Conservation (phyloP, 2,888 invertebrate species). For the Drosophila mulleri region DNA sequence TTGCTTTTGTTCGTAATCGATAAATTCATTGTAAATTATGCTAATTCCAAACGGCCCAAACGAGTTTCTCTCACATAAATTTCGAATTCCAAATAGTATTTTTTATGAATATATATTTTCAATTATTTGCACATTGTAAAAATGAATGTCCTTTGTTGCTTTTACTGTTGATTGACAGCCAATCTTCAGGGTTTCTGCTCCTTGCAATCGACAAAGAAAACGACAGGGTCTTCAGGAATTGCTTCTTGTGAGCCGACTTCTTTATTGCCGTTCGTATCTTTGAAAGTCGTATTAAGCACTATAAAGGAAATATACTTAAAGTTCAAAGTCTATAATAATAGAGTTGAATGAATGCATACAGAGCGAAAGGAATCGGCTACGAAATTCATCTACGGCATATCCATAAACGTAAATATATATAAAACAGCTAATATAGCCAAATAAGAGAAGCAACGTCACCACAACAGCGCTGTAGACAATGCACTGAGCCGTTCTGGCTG, state of each 20-base stretch:
- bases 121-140: neutral
- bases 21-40: neutral
- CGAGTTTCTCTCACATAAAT: neutral
- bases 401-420: neutral
- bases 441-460: constrained; percentile 11
- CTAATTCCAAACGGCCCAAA: neutral
- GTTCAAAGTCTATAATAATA: neutral
- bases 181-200: neutral
- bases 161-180: neutral
- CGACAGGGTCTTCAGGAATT: too few relatives aligned
- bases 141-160: neutral
- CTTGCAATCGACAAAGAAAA: neutral
- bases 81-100: neutral
- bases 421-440: constrained; percentile 18
- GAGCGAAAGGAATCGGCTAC: neutral
- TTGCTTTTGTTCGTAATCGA: neutral
- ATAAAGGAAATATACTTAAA: neutral
- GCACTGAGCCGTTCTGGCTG: constrained; percentile 26
- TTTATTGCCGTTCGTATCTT: neutral
- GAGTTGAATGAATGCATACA: constrained; percentile 8
- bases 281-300: constrained; percentile 2
- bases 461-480: constrained; percentile 23
- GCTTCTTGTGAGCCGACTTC: neutral
- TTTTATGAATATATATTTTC: neutral
- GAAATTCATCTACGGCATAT: neutral